Evolutionary conservation across 2,888 invertebrate genomes (phyloP).

Genomic region (Griposia aprilina): DNA sequence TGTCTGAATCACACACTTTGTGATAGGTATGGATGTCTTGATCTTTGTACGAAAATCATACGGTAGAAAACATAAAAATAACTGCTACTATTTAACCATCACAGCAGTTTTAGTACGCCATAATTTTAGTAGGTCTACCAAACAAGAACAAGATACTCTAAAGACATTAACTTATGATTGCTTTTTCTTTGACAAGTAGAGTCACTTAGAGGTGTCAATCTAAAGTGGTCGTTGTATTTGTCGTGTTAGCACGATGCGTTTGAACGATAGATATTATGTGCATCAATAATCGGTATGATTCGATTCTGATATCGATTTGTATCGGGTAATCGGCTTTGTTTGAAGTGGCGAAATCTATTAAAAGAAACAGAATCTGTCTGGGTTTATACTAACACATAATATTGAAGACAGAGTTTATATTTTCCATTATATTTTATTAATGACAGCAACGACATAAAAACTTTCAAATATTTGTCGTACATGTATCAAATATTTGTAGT

Average conservation of each 20-base stretch:
- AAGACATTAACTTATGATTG: no score
- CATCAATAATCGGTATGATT: slow-evolving; percentile 41
- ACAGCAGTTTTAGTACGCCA: no score
- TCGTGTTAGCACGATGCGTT: slow-evolving; percentile 18
- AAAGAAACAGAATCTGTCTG: no score
- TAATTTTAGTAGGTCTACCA: no score
- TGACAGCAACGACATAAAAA: no score
- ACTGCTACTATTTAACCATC: neutral
- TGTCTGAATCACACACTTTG: no score
- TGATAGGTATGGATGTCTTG: no score
- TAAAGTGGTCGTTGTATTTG: slow-evolving; percentile 8
- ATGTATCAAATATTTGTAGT: no score
- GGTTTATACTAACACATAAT: no score
- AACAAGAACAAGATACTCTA: neutral
- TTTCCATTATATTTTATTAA: no score
- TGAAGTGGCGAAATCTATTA: slow-evolving; percentile 23
- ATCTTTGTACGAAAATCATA: neutral
- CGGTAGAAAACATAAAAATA: neutral
- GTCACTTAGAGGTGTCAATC: neutral
- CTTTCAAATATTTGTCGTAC: no score
- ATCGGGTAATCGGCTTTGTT: slow-evolving; percentile 14
- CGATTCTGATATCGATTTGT: slow-evolving; percentile 40
- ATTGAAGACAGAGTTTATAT: no score
- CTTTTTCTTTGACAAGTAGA: neutral
- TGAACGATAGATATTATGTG: slow-evolving; percentile 29